Conservation (phyloP, 2,888 invertebrate genomes). For the Chorisops tibialis region DNA sequence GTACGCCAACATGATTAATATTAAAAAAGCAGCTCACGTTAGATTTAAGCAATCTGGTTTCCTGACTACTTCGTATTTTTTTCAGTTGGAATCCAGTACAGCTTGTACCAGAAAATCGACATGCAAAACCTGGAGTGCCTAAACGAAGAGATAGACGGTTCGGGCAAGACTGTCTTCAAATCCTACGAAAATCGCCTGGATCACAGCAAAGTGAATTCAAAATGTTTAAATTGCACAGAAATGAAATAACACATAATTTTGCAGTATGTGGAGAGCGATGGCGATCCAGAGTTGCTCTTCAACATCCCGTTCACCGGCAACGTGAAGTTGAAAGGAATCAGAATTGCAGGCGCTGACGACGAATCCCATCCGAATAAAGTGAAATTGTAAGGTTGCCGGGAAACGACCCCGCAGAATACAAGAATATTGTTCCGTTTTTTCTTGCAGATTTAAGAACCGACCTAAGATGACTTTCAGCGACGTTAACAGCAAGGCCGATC, state of each 20-base stretch:
- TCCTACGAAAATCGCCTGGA: constrained; percentile 84
- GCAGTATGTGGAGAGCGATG: constrained; percentile 94
- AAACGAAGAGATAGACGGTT: constrained; percentile 83
- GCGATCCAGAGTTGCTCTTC: constrained; percentile 91
- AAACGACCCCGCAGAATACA: background rate
- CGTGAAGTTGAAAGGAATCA: constrained; percentile 91
- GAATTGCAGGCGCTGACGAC: constrained; percentile 85
- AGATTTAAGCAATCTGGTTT: no score
- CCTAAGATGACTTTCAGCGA: constrained; percentile 96
- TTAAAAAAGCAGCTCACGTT: no score
- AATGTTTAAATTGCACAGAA: no score
- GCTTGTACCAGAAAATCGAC: constrained; percentile 86
- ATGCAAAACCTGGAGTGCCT: constrained; percentile 81
- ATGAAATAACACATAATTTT: constrained; percentile 36
- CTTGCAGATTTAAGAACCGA: constrained; percentile 81
- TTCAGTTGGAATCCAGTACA: constrained; percentile 55
- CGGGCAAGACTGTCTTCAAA: constrained; percentile 87
- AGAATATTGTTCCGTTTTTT: background rate
- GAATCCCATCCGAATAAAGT: constrained; percentile 81
- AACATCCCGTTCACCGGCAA: constrained; percentile 97
- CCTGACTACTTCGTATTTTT: no score
- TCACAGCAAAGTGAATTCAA: constrained; percentile 62
- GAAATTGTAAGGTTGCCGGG: constrained; percentile 68
- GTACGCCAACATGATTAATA: no score
- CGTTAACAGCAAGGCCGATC: constrained; percentile 68